Conservation (phyloP, 2,113 vertebrate species). For the Misgurnus mizolepis region DNA sequence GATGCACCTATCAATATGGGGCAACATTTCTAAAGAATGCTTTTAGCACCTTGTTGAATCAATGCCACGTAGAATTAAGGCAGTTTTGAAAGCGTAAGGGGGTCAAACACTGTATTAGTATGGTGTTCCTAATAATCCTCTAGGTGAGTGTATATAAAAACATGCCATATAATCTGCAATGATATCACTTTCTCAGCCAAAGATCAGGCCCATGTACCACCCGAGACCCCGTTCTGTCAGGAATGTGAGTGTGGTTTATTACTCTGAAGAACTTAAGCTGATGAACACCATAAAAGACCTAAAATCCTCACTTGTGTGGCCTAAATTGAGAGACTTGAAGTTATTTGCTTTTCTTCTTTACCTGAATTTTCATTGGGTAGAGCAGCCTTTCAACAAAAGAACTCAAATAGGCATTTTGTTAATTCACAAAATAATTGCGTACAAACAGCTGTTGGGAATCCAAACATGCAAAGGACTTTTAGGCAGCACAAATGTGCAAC, state of each 20-base stretch:
- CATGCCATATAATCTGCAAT: conserved; percentile 51
- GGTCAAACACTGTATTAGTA: too few relatives aligned
- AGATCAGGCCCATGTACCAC: conserved; percentile 50
- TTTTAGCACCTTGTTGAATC: too few relatives aligned
- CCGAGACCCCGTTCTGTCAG: conserved; percentile 43
- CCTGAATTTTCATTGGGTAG: conserved; percentile 17
- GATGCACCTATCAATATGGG: too few relatives aligned
- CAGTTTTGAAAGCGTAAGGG: too few relatives aligned
- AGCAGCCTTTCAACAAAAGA: not conserved
- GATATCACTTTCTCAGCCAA: conserved; percentile 57
- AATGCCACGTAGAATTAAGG: too few relatives aligned
- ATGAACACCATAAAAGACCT: conserved; percentile 55
- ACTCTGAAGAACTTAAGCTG: conserved; percentile 53
- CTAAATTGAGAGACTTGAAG: conserved; percentile 47
- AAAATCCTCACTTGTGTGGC: conserved; percentile 49
- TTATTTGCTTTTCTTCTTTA: conserved; percentile 26
- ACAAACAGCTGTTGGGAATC: not conserved
- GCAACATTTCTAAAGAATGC: too few relatives aligned
- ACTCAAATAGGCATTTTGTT: not conserved
- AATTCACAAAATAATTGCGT: not conserved
- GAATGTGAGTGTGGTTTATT: conserved; percentile 60
- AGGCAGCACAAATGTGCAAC: not conserved
- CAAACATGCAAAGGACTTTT: not conserved
- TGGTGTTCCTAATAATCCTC: too few relatives aligned
- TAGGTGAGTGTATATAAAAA: too few relatives aligned